A percentile compares a stretch with the other conserved stretches of the same genome.
Evolutionary conservation across 2,113 vertebrate genomes (phyloP).

Genomic region (Sminthopsis crassicaudata): DNA sequence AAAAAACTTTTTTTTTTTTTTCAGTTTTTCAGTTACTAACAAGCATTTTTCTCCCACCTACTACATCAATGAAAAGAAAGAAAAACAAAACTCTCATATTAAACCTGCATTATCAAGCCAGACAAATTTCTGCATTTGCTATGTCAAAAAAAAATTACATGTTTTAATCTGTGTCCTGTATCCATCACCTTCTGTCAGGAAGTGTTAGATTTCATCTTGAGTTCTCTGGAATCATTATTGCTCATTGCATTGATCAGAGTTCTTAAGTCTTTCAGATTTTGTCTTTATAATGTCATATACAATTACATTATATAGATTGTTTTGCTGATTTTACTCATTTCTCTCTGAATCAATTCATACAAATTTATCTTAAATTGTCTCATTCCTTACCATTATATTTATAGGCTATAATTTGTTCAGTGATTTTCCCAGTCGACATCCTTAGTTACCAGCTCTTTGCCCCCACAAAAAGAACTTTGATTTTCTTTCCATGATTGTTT

Average conservation of each 20-base stretch:
- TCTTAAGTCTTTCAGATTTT: background rate
- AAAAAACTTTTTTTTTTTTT: no score
- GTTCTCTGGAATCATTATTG: no score
- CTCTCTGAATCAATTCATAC: background rate
- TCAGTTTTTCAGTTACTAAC: background rate
- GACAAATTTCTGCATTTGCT: background rate
- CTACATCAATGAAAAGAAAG: background rate
- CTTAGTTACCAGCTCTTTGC: background rate
- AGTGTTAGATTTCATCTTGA: background rate
- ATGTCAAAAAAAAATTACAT: background rate
- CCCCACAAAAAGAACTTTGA: background rate
- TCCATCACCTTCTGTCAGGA: no score
- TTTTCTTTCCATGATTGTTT: background rate
- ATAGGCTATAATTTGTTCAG: background rate
- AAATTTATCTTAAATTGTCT: background rate
- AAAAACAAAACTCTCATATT: background rate
- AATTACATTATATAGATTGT: background rate
- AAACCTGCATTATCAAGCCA: background rate
- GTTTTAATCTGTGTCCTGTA: background rate
- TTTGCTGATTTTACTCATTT: background rate
- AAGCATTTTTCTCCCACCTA: background rate
- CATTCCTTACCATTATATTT: background rate
- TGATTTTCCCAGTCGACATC: background rate
- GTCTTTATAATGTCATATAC: background rate
- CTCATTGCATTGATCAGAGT: background rate